Conservation (phyloP, 1,140 invertebrate species). For the Tetragonula clypearis region DNA sequence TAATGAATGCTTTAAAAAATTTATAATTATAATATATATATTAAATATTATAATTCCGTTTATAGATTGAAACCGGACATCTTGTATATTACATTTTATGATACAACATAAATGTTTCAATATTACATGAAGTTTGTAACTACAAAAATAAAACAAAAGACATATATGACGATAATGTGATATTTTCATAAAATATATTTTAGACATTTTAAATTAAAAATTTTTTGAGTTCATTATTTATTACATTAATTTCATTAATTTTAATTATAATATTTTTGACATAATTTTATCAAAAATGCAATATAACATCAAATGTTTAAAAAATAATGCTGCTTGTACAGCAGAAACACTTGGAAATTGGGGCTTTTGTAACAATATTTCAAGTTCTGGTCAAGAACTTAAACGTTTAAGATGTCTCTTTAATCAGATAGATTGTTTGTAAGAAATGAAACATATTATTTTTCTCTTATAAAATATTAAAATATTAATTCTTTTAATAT, state of each 20-base stretch:
- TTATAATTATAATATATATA: too few relatives aligned
- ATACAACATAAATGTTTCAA: not conserved
- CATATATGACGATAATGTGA: not conserved
- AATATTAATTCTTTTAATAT: not conserved
- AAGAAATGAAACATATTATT: slow-evolving; percentile 32
- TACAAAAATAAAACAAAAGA: not conserved
- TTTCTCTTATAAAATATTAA: not conserved
- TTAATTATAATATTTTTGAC: not conserved
- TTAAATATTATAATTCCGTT: too few relatives aligned
- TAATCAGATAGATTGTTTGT: slow-evolving; percentile 73
- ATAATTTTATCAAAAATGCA: slow-evolving; percentile 14
- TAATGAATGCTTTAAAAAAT: too few relatives aligned
- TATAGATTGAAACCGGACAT: too few relatives aligned
- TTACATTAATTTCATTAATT: not conserved
- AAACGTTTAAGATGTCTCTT: slow-evolving; percentile 70
- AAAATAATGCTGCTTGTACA: slow-evolving; percentile 70
- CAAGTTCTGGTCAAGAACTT: slow-evolving; percentile 71
- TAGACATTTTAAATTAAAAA: not conserved
- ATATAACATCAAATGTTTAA: slow-evolving; percentile 64
- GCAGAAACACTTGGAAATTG: slow-evolving; percentile 77
- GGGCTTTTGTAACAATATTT: slow-evolving; percentile 75
- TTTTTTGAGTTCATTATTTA: not conserved
- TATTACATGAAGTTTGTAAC: slow-evolving; percentile 1
- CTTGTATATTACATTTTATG: not conserved
- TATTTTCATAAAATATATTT: not conserved